These are phyloP conservation scores for Tarsius wallacei DNA, from an alignment of 2,797 vertebrate genomes.

Conservation along the genomic window DNA sequence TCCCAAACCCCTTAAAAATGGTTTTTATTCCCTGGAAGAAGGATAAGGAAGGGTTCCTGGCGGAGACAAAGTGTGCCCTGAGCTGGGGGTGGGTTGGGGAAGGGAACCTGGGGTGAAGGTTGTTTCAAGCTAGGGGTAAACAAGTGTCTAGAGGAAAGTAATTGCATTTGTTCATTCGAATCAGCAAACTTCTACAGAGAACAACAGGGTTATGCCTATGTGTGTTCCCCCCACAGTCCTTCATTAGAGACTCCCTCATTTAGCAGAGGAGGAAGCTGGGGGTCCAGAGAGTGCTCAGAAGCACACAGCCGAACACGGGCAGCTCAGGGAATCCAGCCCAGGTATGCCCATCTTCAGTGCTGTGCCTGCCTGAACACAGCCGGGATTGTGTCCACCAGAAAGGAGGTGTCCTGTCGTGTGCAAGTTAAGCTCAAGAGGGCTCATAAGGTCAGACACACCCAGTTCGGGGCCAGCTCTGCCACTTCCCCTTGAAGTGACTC, in stretches of 20 bases:
- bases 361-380: accelerated
- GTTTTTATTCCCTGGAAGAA: neutral
- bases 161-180: too few species aligned
- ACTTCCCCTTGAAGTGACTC: neutral
- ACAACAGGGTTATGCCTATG: accelerated
- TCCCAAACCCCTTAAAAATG: neutral
- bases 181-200: accelerated
- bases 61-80: neutral
- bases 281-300: neutral
- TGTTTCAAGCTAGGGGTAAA: neutral
- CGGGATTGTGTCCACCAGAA: accelerated
- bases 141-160: accelerated
- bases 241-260: neutral
- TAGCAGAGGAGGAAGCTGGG: neutral
- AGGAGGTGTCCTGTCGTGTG: neutral
- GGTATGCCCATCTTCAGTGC: accelerated
- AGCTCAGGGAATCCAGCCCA: neutral
- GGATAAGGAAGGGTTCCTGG: neutral
- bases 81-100: neutral
- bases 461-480: neutral
- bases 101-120: neutral
- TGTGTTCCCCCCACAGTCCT: neutral
- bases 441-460: neutral
- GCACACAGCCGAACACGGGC: too few species aligned
- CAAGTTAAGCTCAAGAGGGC: accelerated